Conservation (phyloP, 2,113 vertebrate genomes). For the Eptesicus fuscus region DNA sequence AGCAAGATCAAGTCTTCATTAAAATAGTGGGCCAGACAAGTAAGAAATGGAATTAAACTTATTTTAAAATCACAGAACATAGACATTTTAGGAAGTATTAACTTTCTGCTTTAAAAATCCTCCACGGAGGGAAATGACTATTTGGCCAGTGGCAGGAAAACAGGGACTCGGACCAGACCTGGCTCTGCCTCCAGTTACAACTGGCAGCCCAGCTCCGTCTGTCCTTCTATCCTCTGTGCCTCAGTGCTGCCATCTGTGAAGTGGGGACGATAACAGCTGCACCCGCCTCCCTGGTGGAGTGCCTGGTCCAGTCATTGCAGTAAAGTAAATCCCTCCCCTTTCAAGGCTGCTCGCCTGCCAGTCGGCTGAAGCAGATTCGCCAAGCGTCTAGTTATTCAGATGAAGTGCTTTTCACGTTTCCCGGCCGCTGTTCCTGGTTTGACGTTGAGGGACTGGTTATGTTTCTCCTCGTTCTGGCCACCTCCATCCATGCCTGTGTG, state of each 20-base stretch:
- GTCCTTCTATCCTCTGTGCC: background rate
- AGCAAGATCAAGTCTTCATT: background rate
- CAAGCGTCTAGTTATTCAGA: background rate
- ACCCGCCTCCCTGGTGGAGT: background rate
- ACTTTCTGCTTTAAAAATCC: background rate
- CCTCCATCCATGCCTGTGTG: background rate
- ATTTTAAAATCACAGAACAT: background rate
- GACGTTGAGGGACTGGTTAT: background rate
- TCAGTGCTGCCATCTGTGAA: background rate
- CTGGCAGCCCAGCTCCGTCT: background rate
- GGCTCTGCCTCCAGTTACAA: background rate
- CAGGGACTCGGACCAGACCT: background rate
- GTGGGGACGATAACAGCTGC: background rate
- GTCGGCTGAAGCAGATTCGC: background rate
- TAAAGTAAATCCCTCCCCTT: background rate
- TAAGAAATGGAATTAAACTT: background rate
- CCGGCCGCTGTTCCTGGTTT: background rate
- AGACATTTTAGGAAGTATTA: background rate
- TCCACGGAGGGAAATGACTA: background rate
- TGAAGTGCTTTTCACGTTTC: background rate
- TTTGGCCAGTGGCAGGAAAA: background rate
- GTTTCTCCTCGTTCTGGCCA: background rate
- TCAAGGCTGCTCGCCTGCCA: background rate
- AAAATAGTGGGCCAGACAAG: background rate
- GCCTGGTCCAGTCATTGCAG: background rate